These are phyloP conservation scores for Menura novaehollandiae DNA, from an alignment of 2,113 vertebrate species.

Conservation along the genomic window DNA sequence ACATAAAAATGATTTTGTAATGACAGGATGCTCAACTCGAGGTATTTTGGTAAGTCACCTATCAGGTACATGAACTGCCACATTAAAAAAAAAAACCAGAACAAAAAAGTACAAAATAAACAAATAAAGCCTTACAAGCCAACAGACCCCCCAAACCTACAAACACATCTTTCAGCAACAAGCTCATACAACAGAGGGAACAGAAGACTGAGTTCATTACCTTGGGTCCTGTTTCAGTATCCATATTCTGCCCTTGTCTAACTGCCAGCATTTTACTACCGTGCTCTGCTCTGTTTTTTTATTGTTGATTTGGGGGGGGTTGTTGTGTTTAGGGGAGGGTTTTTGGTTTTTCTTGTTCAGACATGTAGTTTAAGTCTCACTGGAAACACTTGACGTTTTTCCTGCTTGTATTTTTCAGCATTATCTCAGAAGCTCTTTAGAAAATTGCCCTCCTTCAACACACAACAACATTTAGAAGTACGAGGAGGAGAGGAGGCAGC, in stretches of 20 bases:
- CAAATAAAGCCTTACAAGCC: not conserved
- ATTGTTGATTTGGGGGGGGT: not conserved
- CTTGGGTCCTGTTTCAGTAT: not conserved
- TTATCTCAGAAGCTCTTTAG: not conserved
- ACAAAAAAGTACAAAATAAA: no score
- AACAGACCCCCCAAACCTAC: not conserved
- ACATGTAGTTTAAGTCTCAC: not conserved
- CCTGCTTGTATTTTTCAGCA: not conserved
- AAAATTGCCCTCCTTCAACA: not conserved
- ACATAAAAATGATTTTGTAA: not conserved
- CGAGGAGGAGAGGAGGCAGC: not conserved
- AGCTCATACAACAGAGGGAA: not conserved
- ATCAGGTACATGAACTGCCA: accelerated
- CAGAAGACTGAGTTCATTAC: not conserved
- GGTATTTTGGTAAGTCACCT: not conserved
- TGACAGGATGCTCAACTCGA: not conserved
- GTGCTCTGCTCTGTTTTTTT: not conserved
- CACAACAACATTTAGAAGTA: not conserved
- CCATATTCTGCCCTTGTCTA: not conserved
- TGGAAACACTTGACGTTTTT: not conserved
- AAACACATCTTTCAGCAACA: not conserved
- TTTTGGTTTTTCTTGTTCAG: not conserved
- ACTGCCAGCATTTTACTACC: not conserved
- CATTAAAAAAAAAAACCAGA: no score
- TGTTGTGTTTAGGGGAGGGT: not conserved